Evolutionary conservation across 2,888 invertebrate genomes (phyloP).

Genomic region (Chirona hameri): DNA sequence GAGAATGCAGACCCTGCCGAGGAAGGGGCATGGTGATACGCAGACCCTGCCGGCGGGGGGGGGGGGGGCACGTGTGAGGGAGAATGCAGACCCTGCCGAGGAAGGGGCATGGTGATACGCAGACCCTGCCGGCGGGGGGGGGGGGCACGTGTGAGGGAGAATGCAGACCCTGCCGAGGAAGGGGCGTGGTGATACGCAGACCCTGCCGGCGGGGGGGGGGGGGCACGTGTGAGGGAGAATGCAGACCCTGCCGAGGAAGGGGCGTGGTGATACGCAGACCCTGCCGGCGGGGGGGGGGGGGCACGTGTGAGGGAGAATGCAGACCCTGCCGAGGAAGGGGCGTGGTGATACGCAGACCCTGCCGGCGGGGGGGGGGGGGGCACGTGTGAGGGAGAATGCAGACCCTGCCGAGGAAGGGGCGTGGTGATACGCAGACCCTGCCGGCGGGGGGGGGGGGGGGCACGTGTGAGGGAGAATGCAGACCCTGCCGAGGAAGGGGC

Average conservation of each 20-base stretch:
- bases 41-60: slow-evolving; percentile 45
- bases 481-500: too few relatives aligned
- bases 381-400: slow-evolving; percentile 22
- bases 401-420: too few relatives aligned
- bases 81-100: slow-evolving; percentile 31
- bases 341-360: slow-evolving; percentile 54
- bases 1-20: slow-evolving; percentile 31
- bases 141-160: too few relatives aligned
- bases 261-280: slow-evolving; percentile 53
- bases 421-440: slow-evolving; percentile 53
- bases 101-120: slow-evolving; percentile 54
- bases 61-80: too few relatives aligned
- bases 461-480: slow-evolving; percentile 22
- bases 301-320: slow-evolving; percentile 3
- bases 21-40: slow-evolving; percentile 55
- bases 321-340: too few relatives aligned
- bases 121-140: slow-evolving; percentile 46
- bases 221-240: background rate
- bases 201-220: slow-evolving; percentile 44
- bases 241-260: too few relatives aligned
- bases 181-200: slow-evolving; percentile 54
- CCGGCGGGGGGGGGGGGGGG: too few relatives aligned
- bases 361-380: background rate
- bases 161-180: slow-evolving; percentile 33
- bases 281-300: slow-evolving; percentile 42